Conservation (phyloP, 2,113 vertebrate species). For the Alces alces region DNA sequence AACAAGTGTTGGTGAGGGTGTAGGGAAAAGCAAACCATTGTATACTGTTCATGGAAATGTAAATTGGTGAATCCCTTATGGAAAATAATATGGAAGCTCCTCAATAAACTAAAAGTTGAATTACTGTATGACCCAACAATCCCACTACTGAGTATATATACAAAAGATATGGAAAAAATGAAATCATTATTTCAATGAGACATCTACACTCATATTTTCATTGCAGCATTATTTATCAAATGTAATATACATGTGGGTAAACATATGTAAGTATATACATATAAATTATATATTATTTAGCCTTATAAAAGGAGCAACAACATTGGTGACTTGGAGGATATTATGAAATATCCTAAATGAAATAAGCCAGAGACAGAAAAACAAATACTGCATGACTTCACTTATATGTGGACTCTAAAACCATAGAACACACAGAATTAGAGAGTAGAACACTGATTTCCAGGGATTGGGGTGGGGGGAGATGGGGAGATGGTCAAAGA, state of each 20-base stretch:
- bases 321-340: background rate
- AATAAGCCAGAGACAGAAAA: background rate
- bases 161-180: background rate
- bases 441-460: background rate
- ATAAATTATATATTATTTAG: background rate
- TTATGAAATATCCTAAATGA: background rate
- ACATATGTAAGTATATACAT: background rate
- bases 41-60: background rate
- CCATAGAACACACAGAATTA: background rate
- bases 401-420: background rate
- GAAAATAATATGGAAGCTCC: background rate
- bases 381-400: background rate
- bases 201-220: background rate
- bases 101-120: background rate
- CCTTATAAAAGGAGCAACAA: background rate
- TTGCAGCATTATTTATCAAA: background rate
- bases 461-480: background rate
- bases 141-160: background rate
- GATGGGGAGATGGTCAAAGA: background rate
- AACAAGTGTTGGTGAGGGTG: background rate
- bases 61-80: background rate
- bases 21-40: background rate
- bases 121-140: background rate
- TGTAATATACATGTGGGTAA: background rate
- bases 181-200: background rate